These are phyloP conservation scores for Papilio gigon DNA, from an alignment of 2,888 invertebrate genomes.

Conservation along the genomic window DNA sequence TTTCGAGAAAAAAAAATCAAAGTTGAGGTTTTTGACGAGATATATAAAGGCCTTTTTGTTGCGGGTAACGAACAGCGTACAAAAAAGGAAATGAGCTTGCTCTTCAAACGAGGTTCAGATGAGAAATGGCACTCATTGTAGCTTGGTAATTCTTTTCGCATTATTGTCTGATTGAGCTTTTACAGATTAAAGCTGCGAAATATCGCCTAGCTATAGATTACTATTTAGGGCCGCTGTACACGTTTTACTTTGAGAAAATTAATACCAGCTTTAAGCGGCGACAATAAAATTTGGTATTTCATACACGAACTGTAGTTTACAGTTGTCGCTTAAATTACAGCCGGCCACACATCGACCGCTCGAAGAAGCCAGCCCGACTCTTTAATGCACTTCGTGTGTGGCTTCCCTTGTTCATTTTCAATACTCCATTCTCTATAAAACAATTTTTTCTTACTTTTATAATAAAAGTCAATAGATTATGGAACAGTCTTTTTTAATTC, in stretches of 20 bases:
- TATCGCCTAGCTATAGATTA: neutral
- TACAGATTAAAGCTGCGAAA: constrained; percentile 17
- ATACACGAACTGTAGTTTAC: neutral
- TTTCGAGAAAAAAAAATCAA: neutral
- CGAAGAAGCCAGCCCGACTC: neutral
- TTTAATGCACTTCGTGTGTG: neutral
- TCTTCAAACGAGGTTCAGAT: constrained; percentile 21
- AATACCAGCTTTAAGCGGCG: too few species aligned
- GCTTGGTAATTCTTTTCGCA: constrained; percentile 7
- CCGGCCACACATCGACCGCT: neutral
- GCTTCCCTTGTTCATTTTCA: too few species aligned
- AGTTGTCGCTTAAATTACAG: neutral
- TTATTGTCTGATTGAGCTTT: constrained; percentile 25
- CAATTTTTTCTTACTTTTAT: too few species aligned
- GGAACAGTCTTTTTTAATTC: too few species aligned
- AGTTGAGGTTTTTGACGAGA: constrained; percentile 13
- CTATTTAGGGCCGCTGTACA: neutral
- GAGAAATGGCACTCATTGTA: constrained; percentile 19
- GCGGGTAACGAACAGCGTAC: constrained; percentile 23
- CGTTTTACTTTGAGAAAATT: too few species aligned
- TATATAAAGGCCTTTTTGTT: constrained; percentile 22
- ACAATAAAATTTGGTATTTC: too few species aligned
- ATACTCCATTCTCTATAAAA: too few species aligned
- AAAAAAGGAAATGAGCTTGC: constrained; percentile 36
- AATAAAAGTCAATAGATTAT: too few species aligned